These are phyloP conservation scores for Spongilla lacustris DNA, from an alignment of 37 sponge, comb jelly and placozoan species.

Conservation along the genomic window DNA sequence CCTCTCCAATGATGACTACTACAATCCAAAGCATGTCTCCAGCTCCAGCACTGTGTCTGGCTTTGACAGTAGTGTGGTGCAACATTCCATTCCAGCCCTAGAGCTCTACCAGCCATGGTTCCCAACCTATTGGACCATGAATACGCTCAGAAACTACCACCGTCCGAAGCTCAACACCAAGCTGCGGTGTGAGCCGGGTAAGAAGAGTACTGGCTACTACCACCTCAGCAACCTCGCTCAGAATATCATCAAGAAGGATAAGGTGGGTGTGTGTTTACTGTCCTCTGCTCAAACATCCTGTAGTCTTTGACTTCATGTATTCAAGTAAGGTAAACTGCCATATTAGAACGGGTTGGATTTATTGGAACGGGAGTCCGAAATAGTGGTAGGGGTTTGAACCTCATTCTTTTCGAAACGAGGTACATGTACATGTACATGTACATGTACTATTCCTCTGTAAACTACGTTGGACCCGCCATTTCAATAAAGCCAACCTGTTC, in stretches of 20 bases:
- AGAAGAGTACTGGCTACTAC: slow-evolving; percentile 65
- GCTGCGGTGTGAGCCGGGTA: slow-evolving; percentile 36
- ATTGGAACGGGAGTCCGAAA: too few relatives aligned
- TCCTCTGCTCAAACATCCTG: too few relatives aligned
- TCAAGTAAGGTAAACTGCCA: too few relatives aligned
- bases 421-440: too few relatives aligned
- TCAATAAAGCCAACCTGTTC: too few relatives aligned
- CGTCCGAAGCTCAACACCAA: slow-evolving; percentile 77
- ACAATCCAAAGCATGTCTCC: slow-evolving; percentile 77
- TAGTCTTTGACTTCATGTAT: too few relatives aligned
- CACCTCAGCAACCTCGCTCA: slow-evolving; percentile 30
- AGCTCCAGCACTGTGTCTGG: slow-evolving; percentile 20
- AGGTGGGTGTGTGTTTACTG: slow-evolving; percentile 29
- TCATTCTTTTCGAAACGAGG: too few relatives aligned
- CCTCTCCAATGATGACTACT: slow-evolving; percentile 96
- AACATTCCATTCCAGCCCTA: slow-evolving; percentile 95
- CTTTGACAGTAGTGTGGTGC: slow-evolving; percentile 66
- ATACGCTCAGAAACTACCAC: slow-evolving; percentile 86
- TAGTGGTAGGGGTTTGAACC: too few relatives aligned
- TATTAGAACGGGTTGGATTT: too few relatives aligned
- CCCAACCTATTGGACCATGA: slow-evolving; percentile 91
- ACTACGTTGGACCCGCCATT: too few relatives aligned
- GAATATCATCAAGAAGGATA: slow-evolving; percentile 56
- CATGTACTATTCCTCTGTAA: too few relatives aligned
- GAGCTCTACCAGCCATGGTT: slow-evolving; percentile 88